These are phyloP conservation scores for Hypsibius dujardini DNA, from an alignment of 1,140 invertebrate species.

Conservation along the genomic window DNA sequence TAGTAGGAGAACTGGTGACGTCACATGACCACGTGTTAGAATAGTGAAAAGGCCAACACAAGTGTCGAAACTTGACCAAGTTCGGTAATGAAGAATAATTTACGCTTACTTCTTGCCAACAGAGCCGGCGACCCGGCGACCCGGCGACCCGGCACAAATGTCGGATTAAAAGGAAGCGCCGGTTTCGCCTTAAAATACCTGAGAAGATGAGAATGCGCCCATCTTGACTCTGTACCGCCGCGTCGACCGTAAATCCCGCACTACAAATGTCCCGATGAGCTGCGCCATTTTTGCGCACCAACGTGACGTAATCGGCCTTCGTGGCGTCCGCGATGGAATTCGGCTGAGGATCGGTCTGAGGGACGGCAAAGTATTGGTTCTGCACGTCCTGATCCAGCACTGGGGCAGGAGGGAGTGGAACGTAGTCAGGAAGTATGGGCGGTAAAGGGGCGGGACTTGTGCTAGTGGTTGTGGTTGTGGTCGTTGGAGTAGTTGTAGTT, in stretches of 20 bases:
- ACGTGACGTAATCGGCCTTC: background rate
- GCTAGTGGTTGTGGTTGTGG: conserved; percentile 5
- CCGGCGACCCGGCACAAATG: too few species aligned
- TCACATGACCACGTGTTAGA: too few species aligned
- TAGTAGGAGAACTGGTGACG: too few species aligned
- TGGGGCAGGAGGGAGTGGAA: background rate
- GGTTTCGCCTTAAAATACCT: background rate
- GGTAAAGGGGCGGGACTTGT: background rate
- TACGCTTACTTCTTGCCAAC: too few species aligned
- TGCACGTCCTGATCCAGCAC: background rate
- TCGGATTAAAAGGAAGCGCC: too few species aligned
- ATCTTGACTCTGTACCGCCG: conserved; percentile 12
- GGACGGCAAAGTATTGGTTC: too few species aligned
- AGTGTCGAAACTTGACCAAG: too few species aligned
- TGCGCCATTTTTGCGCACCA: background rate
- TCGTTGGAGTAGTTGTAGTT: background rate
- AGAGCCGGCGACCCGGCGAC: too few species aligned
- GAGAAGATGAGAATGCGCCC: background rate
- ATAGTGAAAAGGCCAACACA: too few species aligned
- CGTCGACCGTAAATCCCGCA: background rate
- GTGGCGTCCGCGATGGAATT: background rate
- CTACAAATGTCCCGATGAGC: conserved; percentile 4
- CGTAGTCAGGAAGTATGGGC: background rate
- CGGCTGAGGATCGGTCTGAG: background rate
- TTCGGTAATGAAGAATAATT: too few species aligned